phyloP scores from a whole-genome alignment of 64 coral and sea anemone genomes.

The Montipora sp. region DNA sequence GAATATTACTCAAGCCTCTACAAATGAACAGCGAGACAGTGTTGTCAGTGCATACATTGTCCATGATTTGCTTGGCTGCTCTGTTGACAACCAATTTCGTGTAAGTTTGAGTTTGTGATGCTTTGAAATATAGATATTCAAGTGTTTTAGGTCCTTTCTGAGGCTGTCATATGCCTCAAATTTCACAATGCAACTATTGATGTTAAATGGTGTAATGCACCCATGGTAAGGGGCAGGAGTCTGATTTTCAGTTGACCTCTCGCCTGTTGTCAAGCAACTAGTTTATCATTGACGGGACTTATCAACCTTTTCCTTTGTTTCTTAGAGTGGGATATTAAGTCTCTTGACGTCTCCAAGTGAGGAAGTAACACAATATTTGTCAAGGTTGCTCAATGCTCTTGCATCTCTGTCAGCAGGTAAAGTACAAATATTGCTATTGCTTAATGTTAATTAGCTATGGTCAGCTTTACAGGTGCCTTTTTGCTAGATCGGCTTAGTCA shows the following conservation, averaged over 20 bases:
- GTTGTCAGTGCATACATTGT: constrained; percentile 75
- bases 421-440: no score
- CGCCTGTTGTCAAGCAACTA: no score
- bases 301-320: not conserved
- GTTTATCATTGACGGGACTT: not conserved
- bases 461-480: no score
- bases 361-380: constrained; percentile 71
- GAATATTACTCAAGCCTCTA: constrained; percentile 79
- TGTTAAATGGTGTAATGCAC: no score
- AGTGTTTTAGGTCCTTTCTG: no score
- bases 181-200: no score
- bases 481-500: no score
- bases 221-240: no score
- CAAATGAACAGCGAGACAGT: constrained; percentile 72
- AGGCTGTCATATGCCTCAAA: no score
- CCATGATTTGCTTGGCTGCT: constrained; percentile 92
- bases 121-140: not conserved
- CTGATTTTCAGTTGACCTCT: no score
- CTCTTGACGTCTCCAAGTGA: constrained; percentile 61
- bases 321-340: constrained; percentile 67
- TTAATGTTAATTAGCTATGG: no score
- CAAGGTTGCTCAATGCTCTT: constrained; percentile 86
- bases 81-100: constrained; percentile 56
- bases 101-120: constrained; percentile 1
- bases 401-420: constrained; percentile 91